Percentiles rank a stretch among this genome's conserved stretches.
Evolutionary conservation across 2,113 vertebrate species (phyloP).

Genomic region (Corydoras sp.): DNA sequence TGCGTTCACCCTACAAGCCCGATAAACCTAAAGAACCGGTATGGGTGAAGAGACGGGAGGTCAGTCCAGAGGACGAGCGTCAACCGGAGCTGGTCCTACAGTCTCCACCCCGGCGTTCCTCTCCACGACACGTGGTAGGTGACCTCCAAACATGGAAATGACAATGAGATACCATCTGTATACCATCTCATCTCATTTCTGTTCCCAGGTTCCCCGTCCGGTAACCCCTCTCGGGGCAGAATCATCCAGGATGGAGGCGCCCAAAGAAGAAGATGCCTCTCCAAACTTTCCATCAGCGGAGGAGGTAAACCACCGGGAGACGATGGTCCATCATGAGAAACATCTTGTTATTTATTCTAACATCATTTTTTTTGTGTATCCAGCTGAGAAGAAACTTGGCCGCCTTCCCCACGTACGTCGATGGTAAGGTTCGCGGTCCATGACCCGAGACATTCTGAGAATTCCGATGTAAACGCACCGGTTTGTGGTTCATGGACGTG

Average conservation of each 20-base stretch:
- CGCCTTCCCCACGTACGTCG: constrained; percentile 92
- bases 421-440: constrained; percentile 72
- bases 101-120: constrained; percentile 20
- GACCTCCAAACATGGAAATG: background rate
- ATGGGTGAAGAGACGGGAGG: constrained; percentile 95
- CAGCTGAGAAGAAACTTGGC: constrained; percentile 88
- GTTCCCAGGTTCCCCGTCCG: constrained; percentile 68
- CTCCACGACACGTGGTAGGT: constrained; percentile 29
- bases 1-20: constrained; percentile 90
- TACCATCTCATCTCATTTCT: background rate
- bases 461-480: background rate
- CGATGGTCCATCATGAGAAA: too few relatives aligned
- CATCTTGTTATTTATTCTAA: too few relatives aligned
- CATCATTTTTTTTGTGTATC: constrained; percentile 57
- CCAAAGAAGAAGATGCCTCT: constrained; percentile 63
- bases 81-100: constrained; percentile 62
- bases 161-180: background rate
- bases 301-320: constrained; percentile 68
- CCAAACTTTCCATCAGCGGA: constrained; percentile 70
- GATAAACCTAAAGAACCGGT: constrained; percentile 88
- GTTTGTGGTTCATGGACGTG: background rate
- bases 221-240: constrained; percentile 76
- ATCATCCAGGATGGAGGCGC: constrained; percentile 68
- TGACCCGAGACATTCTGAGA: background rate
- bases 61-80: constrained; percentile 79